A percentile compares a stretch with the other conserved stretches of the same genome.
Conservation (phyloP, 2,888 invertebrate genomes). For the Ochropacha duplaris region DNA sequence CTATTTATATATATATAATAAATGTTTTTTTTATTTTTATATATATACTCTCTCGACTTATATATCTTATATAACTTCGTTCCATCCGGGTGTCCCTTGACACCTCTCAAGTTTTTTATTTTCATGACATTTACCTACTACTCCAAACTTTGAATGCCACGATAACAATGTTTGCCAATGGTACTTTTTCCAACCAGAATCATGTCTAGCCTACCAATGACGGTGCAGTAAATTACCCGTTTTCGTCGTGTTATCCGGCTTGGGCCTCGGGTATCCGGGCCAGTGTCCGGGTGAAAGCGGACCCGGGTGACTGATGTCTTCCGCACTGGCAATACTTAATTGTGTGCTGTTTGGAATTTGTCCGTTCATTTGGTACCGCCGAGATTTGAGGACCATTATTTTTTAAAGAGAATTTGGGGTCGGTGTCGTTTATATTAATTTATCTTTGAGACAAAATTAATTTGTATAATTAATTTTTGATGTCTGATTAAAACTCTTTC, state of each 20-base stretch:
- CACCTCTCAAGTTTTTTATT: too few species aligned
- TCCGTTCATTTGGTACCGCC: constrained; percentile 25
- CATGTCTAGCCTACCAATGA: constrained; percentile 22
- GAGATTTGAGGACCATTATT: constrained; percentile 3
- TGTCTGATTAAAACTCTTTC: background rate
- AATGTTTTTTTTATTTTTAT: too few species aligned
- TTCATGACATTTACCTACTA: too few species aligned
- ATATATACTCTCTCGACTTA: too few species aligned
- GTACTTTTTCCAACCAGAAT: background rate
- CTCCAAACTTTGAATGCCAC: too few species aligned
- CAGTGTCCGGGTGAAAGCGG: constrained; percentile 33
- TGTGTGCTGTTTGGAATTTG: constrained; percentile 48
- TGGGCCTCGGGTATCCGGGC: constrained; percentile 43
- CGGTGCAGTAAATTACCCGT: constrained; percentile 42
- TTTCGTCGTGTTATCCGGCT: constrained; percentile 38
- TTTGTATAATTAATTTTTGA: background rate
- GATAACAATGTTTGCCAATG: background rate
- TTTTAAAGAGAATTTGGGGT: background rate
- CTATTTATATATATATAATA: too few species aligned
- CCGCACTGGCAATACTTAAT: constrained; percentile 43
- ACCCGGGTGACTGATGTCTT: constrained; percentile 49
- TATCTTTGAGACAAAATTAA: background rate
- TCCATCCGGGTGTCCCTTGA: too few species aligned
- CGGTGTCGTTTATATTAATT: background rate
- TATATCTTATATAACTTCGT: too few species aligned